Conservation (phyloP, 2,113 vertebrate genomes). For the Lontra canadensis region DNA sequence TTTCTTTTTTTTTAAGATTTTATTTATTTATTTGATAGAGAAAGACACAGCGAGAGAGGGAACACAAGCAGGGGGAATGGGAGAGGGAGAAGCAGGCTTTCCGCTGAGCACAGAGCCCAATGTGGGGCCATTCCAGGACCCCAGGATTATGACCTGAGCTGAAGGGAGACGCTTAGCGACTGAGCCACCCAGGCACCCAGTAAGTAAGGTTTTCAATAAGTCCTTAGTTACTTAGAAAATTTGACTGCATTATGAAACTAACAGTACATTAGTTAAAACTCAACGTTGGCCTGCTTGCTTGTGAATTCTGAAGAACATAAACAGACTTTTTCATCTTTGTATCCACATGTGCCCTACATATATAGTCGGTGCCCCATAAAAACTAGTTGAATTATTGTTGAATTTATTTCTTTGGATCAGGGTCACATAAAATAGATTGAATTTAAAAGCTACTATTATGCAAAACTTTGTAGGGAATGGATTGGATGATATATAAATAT, state of each 20-base stretch:
- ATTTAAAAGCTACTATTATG: background rate
- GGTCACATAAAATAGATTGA: background rate
- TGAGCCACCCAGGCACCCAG: too few relatives aligned
- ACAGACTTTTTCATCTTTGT: background rate
- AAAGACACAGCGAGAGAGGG: too few relatives aligned
- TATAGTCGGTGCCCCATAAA: background rate
- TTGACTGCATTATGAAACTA: background rate
- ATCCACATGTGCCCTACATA: background rate
- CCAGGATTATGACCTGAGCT: too few relatives aligned
- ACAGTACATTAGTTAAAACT: background rate
- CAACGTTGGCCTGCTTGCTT: background rate
- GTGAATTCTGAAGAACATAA: constrained; percentile 3
- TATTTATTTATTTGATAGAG: too few relatives aligned
- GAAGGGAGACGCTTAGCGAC: too few relatives aligned
- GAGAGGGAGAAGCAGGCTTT: too few relatives aligned
- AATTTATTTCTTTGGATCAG: background rate
- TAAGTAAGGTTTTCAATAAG: background rate
- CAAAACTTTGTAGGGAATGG: background rate
- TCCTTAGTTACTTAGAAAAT: background rate
- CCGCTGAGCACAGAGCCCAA: too few relatives aligned
- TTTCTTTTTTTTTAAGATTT: background rate
- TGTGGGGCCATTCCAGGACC: too few relatives aligned
- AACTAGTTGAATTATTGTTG: background rate
- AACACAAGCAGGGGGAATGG: too few relatives aligned
- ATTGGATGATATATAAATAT: background rate